Percentiles rank a stretch among this genome's conserved stretches.
Conservation (phyloP, 2,113 vertebrate species). For the Scomber japonicus region DNA sequence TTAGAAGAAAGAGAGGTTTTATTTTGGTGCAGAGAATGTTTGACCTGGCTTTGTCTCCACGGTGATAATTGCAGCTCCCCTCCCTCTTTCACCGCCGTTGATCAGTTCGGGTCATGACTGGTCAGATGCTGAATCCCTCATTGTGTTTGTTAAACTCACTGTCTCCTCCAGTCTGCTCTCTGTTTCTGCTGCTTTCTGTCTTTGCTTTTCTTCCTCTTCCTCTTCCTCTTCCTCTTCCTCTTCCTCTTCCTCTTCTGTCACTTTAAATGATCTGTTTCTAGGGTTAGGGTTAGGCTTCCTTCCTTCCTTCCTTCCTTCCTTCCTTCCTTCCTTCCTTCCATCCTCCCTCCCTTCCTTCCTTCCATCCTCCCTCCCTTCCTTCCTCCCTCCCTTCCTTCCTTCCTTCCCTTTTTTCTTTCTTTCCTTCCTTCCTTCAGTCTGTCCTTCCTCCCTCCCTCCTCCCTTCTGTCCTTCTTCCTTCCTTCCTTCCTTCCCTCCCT, state of each 20-base stretch:
- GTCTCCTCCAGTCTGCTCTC: neutral
- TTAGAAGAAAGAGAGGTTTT: neutral
- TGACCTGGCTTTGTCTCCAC: neutral
- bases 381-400: no score
- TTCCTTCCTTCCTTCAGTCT: no score
- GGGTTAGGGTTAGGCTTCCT: no score
- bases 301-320: no score
- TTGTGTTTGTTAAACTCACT: conserved; percentile 43
- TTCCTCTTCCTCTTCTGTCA: neutral
- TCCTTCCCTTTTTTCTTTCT: no score
- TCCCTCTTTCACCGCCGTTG: neutral
- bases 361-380: no score
- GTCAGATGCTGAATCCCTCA: conserved; percentile 25
- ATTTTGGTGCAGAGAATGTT: neutral
- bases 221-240: neutral
- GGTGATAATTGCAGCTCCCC: conserved; percentile 41
- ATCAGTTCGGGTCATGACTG: conserved; percentile 32
- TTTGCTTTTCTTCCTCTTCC: neutral
- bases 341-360: no score
- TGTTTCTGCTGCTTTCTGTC: neutral
- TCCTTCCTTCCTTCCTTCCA: no score
- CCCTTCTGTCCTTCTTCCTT: no score
- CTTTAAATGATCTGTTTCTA: neutral
- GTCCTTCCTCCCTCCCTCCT: no score
- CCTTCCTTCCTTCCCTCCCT: no score